Evolutionary conservation across 1,140 invertebrate genomes (phyloP).

Genomic region (Goniozus legneri): DNA sequence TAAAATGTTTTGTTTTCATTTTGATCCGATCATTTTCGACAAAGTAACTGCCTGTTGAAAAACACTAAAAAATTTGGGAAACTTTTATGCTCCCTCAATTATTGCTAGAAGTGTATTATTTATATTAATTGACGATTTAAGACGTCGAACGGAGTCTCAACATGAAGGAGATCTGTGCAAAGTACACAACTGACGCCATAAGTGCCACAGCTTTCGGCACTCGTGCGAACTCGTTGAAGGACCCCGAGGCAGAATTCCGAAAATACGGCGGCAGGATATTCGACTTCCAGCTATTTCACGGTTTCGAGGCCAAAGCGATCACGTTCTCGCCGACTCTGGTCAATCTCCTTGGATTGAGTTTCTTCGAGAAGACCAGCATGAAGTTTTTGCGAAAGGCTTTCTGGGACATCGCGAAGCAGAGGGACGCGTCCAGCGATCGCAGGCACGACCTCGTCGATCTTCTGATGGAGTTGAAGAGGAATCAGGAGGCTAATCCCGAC

Average conservation of each 20-base stretch:
- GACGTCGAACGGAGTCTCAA: constrained; percentile 33
- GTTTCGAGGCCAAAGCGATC: constrained; percentile 20
- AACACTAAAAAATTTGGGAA: too few relatives aligned
- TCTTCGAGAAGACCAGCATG: constrained; percentile 20
- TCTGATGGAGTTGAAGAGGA: constrained; percentile 54
- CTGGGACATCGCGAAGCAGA: constrained; percentile 26
- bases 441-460: constrained; percentile 60
- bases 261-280: constrained; percentile 44
- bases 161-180: constrained; percentile 40
- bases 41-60: too few relatives aligned
- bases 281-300: constrained; percentile 46
- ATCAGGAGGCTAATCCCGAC: constrained; percentile 27
- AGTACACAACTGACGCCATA: constrained; percentile 53
- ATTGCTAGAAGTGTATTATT: too few relatives aligned
- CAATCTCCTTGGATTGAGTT: constrained; percentile 21
- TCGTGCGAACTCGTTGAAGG: constrained; percentile 44
- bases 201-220: constrained; percentile 51
- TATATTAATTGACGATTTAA: neutral
- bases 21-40: too few relatives aligned
- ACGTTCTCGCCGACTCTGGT: constrained; percentile 24
- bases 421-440: constrained; percentile 33
- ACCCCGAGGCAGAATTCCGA: constrained; percentile 35
- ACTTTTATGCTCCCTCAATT: too few relatives aligned
- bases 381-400: constrained; percentile 35
- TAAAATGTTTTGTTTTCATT: too few relatives aligned